Evolutionary conservation across 1,140 invertebrate species (phyloP).

Genomic region (Monochamus saltuarius): DNA sequence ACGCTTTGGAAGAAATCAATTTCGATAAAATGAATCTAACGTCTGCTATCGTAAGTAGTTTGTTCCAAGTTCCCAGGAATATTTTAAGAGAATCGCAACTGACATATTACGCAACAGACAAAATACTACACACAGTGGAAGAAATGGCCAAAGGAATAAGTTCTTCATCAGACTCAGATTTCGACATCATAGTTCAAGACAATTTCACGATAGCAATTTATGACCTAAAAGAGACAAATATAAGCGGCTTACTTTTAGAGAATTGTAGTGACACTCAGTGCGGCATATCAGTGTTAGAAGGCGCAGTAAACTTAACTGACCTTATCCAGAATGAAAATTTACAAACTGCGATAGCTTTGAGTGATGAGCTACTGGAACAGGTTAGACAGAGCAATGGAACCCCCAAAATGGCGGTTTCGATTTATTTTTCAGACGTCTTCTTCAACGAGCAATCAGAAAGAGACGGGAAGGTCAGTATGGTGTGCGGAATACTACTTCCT

Average conservation of each 20-base stretch:
- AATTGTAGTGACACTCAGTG: conserved; percentile 16
- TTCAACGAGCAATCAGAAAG: conserved; percentile 29
- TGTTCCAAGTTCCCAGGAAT: conserved; percentile 17
- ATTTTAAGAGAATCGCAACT: conserved; percentile 30
- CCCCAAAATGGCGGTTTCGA: conserved; percentile 26
- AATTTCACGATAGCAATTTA: conserved; percentile 30
- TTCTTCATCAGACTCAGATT: not conserved
- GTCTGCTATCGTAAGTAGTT: conserved; percentile 24
- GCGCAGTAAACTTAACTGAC: not conserved
- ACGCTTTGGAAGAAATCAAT: not conserved
- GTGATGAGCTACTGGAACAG: conserved; percentile 23
- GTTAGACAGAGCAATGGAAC: conserved; percentile 3
- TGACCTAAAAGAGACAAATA: conserved; percentile 20
- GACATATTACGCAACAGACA: conserved; percentile 32
- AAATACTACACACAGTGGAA: conserved; percentile 34
- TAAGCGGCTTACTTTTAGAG: conserved; percentile 28
- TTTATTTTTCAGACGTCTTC: conserved; percentile 30
- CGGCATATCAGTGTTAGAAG: not conserved
- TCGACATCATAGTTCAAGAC: not conserved
- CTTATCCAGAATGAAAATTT: conserved; percentile 8
- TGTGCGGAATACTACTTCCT: conserved; percentile 32
- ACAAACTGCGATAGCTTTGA: conserved; percentile 28
- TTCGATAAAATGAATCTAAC: not conserved
- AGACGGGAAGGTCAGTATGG: conserved; percentile 25
- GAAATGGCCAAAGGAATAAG: conserved; percentile 7